phyloP scores from a whole-genome alignment of 2,888 invertebrate genomes.

The Watsonalla cultraria region DNA sequence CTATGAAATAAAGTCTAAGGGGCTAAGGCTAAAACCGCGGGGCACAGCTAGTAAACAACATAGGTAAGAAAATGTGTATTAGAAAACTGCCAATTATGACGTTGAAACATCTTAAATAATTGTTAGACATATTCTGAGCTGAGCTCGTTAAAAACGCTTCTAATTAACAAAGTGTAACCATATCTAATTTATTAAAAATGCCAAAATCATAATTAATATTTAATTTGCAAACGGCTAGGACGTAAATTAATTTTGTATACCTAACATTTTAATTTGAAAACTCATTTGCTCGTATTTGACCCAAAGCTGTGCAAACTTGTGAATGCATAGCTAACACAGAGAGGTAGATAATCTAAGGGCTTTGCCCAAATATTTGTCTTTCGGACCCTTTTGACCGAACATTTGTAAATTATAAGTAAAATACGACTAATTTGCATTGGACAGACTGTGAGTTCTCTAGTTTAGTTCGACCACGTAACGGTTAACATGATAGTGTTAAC shows the following conservation, averaged over 20 bases:
- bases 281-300: not conserved
- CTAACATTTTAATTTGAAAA: not conserved
- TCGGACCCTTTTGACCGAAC: conserved; percentile 21
- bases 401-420: conserved; percentile 20
- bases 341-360: conserved; percentile 30
- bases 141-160: too few species aligned
- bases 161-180: too few species aligned
- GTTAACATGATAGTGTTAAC: not conserved
- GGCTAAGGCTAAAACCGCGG: too few species aligned
- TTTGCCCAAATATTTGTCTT: conserved; percentile 38
- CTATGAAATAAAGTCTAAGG: too few species aligned
- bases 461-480: not conserved
- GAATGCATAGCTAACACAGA: not conserved
- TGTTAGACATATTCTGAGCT: too few species aligned
- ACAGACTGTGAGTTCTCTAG: conserved; percentile 9
- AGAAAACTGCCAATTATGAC: too few species aligned
- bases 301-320: not conserved
- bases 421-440: conserved; percentile 22
- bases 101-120: too few species aligned
- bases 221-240: not conserved
- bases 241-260: not conserved
- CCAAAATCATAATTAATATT: too few species aligned
- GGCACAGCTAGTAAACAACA: too few species aligned
- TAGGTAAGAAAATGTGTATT: too few species aligned
- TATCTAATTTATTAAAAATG: too few species aligned